Conservation (phyloP, 2,113 vertebrate genomes). For the Pseudorectes ferrugineus region DNA sequence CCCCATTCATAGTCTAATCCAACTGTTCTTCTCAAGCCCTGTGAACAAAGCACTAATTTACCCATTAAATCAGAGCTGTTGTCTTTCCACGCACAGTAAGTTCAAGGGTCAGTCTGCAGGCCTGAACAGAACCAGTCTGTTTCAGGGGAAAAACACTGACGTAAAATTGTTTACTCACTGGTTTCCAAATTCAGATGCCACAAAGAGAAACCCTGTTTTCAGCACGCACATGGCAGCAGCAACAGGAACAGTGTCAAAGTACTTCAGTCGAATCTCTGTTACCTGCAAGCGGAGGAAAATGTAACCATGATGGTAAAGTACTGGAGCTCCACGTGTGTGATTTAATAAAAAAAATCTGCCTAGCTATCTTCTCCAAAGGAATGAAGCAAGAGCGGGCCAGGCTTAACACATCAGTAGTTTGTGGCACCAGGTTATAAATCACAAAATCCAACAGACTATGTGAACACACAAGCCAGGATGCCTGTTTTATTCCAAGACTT, state of each 20-base stretch:
- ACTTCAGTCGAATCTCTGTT: constrained; percentile 96
- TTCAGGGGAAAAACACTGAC: not conserved
- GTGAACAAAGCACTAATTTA: not conserved
- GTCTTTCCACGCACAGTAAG: not conserved
- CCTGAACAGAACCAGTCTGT: not conserved
- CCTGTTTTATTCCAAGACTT: not conserved
- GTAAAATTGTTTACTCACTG: constrained; percentile 81
- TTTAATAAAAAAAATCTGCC: not conserved
- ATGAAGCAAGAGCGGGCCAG: not conserved
- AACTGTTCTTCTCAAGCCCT: not conserved
- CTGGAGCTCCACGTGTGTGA: not conserved
- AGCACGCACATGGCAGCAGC: constrained; percentile 97
- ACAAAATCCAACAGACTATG: not conserved
- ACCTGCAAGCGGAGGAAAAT: constrained; percentile 73
- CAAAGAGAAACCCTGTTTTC: constrained; percentile 97
- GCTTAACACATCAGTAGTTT: not conserved
- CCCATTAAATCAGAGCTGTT: not conserved
- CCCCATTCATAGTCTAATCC: not conserved
- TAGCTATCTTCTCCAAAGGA: not conserved
- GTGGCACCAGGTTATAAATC: not conserved
- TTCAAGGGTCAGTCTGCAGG: not conserved
- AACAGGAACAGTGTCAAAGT: constrained; percentile 97
- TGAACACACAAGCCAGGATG: not conserved
- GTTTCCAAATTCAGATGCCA: constrained; percentile 97
- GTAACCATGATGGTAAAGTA: not conserved